A percentile compares a stretch with the other conserved stretches of the same genome.
Evolutionary conservation across 2,113 vertebrate species (phyloP).

Genomic region (Elachura formosa): DNA sequence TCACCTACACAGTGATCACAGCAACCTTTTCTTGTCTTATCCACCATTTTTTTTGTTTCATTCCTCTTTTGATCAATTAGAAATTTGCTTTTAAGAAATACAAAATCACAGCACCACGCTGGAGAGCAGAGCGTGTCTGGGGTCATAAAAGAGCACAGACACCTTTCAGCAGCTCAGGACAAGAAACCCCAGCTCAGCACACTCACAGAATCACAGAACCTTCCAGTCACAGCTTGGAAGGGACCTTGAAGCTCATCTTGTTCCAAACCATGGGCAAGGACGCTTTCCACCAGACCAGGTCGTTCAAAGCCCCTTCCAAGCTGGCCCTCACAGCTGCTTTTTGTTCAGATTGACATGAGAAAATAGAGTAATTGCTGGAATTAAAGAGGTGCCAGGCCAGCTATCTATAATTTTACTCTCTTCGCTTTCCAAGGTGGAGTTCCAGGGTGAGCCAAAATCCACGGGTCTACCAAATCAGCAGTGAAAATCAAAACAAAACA

Average conservation of each 20-base stretch:
- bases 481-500: background rate
- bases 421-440: background rate
- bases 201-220: background rate
- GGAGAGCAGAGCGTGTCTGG: background rate
- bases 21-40: slow-evolving; percentile 23
- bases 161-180: background rate
- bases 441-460: background rate
- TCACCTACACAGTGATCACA: background rate
- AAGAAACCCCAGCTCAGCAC: background rate
- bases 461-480: background rate
- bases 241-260: background rate
- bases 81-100: slow-evolving; percentile 12
- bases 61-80: background rate
- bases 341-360: background rate
- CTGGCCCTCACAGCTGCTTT: background rate
- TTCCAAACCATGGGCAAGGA: background rate
- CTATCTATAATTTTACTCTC: background rate
- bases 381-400: background rate
- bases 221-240: background rate
- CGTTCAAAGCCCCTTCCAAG: background rate
- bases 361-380: slow-evolving; percentile 7
- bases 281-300: background rate
- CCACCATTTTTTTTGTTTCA: slow-evolving; percentile 23
- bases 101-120: background rate
- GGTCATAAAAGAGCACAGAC: background rate